Evolutionary conservation across 1,140 invertebrate genomes (phyloP), one percentile per base, ranked within the genome.

Genomic region (Drosophila littoralis): DNA sequence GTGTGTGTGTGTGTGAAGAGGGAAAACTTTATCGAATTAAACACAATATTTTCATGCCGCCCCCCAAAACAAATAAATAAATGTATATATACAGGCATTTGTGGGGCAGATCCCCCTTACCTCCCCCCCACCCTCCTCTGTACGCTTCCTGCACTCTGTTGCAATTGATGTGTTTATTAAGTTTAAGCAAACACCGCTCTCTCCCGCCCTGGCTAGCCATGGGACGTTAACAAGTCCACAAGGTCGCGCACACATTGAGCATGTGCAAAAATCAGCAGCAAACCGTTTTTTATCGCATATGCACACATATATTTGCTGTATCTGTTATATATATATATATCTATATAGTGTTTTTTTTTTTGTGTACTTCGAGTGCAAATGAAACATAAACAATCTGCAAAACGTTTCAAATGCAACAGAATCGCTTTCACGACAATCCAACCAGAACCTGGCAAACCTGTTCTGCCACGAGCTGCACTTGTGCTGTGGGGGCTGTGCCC

Each of bases 241-340:
- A 84, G 81, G 81, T 85, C 81, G 40, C 52, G 80, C 71, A 70
- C 57, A 84, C 57, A 84, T 85, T 65, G 22, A 71, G 54, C 59
- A 65, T 75, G 73, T 75, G 73, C 73, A 65, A 75, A 75, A 75
- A 75, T 74, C 71, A 61, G 57, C 81, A 79, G 59, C 72, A 84
- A 79, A 70, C 74, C 35, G 38, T 57, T 67, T 43, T 70, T 28
- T 71, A 71, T 67, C 55, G 54, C 51, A 50, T 75, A 67, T 60
- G 51, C 36, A 54, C 40, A 22, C 36, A 13, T 43, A 28, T 54
- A 61, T 65, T 61, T 65, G n/a, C 8, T 83, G 51, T 70, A 78
- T 79, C 28, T 64, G 59, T 60, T 58, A 61, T 81, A 69, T 55
- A 63, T 42, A 13, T 28, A 12, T 66, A 5, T 46, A 40, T 52